Conservation (phyloP, 2,797 vertebrate species). For the Basileuterus tristriatus region DNA sequence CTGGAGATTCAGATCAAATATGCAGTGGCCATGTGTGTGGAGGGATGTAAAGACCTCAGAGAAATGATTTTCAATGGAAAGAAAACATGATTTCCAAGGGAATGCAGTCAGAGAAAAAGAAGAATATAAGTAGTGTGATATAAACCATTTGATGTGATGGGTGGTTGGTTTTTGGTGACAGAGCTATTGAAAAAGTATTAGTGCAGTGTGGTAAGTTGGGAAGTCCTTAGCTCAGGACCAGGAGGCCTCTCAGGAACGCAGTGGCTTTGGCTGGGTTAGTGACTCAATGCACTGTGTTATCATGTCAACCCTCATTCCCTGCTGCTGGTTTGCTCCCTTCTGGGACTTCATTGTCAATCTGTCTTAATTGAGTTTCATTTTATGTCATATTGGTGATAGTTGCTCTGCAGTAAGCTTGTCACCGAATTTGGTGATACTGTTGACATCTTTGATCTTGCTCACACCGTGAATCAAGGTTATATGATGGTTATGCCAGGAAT, state of each 20-base stretch:
- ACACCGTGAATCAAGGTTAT: slow-evolving; percentile 62
- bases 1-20: not conserved
- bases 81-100: not conserved
- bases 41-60: slow-evolving; percentile 38
- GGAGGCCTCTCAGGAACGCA: slow-evolving; percentile 45
- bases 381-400: not conserved
- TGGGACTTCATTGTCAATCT: not conserved
- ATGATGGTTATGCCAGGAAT: slow-evolving; percentile 47
- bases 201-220: slow-evolving; percentile 2
- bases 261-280: slow-evolving; percentile 26
- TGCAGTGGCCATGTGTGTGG: not conserved
- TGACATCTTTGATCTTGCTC: slow-evolving; percentile 54
- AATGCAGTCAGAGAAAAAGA: not conserved
- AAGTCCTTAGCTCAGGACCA: slow-evolving; percentile 32
- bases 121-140: not conserved
- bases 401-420: slow-evolving; percentile 36
- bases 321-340: not conserved
- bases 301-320: not conserved
- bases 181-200: slow-evolving; percentile 33
- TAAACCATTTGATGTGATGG: slow-evolving; percentile 19
- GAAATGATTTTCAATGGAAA: not conserved
- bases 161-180: slow-evolving; percentile 21
- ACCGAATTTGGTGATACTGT: slow-evolving; percentile 48
- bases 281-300: slow-evolving; percentile 24
- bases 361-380: not conserved